Evolutionary conservation across 2,113 vertebrate genomes (phyloP).

Genomic region (Pseudonaja textilis): DNA sequence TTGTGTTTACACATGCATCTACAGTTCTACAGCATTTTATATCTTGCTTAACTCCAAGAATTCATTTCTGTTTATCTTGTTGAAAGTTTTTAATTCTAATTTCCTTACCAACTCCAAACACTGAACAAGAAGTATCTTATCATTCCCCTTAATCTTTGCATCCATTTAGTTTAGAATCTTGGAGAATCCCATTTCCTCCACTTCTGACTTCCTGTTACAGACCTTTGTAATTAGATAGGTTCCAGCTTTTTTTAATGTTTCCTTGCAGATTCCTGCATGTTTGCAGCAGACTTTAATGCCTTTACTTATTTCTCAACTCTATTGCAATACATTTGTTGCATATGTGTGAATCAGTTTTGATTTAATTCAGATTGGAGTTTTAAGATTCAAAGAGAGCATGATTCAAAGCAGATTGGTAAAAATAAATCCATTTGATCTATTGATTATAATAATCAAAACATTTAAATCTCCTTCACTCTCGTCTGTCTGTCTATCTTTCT

Average conservation of each 20-base stretch:
- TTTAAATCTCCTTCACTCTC: not conserved
- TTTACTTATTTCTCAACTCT: not conserved
- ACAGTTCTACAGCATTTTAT: not conserved
- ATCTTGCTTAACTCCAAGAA: not conserved
- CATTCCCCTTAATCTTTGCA: not conserved
- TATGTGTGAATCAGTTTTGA: not conserved
- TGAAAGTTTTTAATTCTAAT: not conserved
- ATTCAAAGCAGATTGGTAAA: not conserved
- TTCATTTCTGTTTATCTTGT: not conserved
- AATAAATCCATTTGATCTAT: not conserved
- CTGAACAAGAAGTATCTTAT: not conserved
- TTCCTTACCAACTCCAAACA: not conserved
- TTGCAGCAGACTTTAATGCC: not conserved
- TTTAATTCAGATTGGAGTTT: not conserved
- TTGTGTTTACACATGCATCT: not conserved
- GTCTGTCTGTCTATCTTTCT: no score
- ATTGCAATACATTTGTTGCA: not conserved
- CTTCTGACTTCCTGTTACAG: not conserved
- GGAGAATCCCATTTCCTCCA: not conserved
- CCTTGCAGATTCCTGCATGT: not conserved
- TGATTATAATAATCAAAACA: not conserved
- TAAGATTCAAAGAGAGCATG: not conserved
- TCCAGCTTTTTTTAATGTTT: not conserved
- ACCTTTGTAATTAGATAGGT: not conserved
- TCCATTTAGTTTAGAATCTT: not conserved